Evolutionary conservation across 1,140 invertebrate species (phyloP).

Genomic region (Aphaenogaster rudis): DNA sequence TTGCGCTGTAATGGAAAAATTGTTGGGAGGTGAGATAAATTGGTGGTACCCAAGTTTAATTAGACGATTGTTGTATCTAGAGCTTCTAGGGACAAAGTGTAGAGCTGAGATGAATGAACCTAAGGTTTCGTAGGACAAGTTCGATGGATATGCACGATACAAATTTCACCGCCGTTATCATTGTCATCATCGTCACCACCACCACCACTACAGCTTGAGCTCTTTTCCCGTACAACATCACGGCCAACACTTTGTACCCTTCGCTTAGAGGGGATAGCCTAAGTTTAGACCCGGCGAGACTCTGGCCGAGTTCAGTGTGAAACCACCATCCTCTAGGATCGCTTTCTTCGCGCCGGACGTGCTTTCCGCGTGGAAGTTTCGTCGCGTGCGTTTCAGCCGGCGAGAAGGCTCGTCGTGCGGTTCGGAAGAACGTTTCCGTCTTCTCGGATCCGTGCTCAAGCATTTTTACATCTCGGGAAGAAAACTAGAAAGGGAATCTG

Average conservation of each 20-base stretch:
- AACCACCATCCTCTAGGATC: slow-evolving; percentile 69
- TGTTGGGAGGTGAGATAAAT: neutral
- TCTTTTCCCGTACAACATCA: neutral
- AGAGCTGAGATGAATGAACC: neutral
- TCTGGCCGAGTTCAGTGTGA: slow-evolving; percentile 66
- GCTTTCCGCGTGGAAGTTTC: neutral
- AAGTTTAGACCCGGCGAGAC: slow-evolving; percentile 69
- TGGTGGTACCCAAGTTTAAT: neutral
- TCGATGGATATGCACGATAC: slow-evolving; percentile 5
- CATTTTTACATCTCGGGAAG: neutral
- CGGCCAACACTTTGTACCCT: slow-evolving; percentile 47
- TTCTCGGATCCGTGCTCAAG: too few relatives aligned
- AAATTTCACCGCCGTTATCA: slow-evolving; percentile 9
- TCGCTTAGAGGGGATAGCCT: slow-evolving; percentile 65
- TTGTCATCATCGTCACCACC: slow-evolving; percentile 24
- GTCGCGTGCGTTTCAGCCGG: neutral
- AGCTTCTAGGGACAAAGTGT: neutral
- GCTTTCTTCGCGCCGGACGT: slow-evolving; percentile 56
- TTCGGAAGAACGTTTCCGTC: neutral
- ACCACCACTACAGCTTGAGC: neutral
- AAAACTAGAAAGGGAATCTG: neutral
- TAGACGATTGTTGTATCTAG: neutral
- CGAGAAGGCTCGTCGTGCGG: slow-evolving; percentile 2
- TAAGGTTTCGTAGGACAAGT: slow-evolving; percentile 9
- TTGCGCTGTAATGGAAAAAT: neutral